Conservation (phyloP, 2,888 invertebrate species). For the Tipula vernalis region DNA sequence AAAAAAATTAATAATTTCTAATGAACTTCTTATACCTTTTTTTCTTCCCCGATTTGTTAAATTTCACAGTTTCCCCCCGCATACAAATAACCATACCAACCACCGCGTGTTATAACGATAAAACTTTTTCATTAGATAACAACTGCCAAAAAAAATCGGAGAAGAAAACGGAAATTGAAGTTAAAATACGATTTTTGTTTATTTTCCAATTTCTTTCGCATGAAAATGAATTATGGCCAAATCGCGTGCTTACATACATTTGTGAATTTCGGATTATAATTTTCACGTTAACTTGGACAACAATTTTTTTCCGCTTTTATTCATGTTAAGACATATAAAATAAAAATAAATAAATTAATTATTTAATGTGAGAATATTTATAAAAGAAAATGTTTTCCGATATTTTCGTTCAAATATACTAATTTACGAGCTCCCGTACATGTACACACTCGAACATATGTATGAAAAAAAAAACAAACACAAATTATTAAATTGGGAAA, state of each 20-base stretch:
- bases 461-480: background rate
- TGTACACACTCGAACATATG: background rate
- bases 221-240: background rate
- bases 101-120: background rate
- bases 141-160: background rate
- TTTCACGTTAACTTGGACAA: background rate
- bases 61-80: background rate
- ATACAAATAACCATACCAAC: background rate
- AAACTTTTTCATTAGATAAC: background rate
- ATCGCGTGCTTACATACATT: background rate
- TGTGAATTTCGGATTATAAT: background rate
- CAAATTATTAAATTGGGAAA: background rate
- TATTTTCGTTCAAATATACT: background rate
- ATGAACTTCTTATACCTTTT: background rate
- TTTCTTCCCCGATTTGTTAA: background rate
- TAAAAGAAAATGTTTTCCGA: background rate
- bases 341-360: background rate
- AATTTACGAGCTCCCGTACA: background rate
- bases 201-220: background rate
- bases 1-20: background rate
- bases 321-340: background rate
- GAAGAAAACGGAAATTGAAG: background rate
- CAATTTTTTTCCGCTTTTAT: background rate
- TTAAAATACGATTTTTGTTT: background rate
- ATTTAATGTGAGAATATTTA: background rate